Conservation (phyloP, 2,113 vertebrate species). For the Elanoides forficatus region DNA sequence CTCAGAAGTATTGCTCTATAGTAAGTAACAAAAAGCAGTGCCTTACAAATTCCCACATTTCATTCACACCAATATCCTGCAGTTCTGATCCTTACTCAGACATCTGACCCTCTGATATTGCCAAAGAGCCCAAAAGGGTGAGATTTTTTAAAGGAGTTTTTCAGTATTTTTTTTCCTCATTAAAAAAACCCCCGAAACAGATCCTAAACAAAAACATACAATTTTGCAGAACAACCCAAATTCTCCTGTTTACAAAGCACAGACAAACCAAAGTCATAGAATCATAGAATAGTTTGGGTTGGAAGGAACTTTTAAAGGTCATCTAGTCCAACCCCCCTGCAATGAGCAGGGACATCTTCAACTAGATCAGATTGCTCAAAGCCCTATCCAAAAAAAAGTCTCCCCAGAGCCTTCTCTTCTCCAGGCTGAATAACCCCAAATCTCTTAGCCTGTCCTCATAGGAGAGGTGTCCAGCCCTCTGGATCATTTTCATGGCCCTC, state of each 20-base stretch:
- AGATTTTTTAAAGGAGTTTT: background rate
- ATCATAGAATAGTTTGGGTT: too few relatives aligned
- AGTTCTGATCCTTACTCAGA: background rate
- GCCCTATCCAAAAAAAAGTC: too few relatives aligned
- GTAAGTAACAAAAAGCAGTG: background rate
- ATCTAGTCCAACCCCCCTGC: too few relatives aligned
- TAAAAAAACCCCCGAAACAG: background rate
- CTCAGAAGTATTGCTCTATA: background rate
- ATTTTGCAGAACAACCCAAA: background rate
- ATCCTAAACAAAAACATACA: background rate
- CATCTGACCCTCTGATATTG: background rate
- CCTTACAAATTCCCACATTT: background rate
- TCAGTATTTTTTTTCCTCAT: background rate
- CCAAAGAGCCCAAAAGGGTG: background rate
- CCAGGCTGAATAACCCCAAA: too few relatives aligned
- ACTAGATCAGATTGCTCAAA: too few relatives aligned
- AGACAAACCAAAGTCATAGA: background rate
- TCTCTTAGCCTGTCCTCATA: too few relatives aligned
- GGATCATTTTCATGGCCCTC: too few relatives aligned
- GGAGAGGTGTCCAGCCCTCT: too few relatives aligned
- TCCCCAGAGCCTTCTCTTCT: too few relatives aligned
- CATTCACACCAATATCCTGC: background rate
- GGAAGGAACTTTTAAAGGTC: too few relatives aligned
- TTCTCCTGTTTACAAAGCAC: background rate
- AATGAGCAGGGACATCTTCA: too few relatives aligned